Percentiles rank a stretch among this genome's conserved stretches.
Evolutionary conservation across 2,113 vertebrate genomes (phyloP).

Genomic region (Syngnathus typhle): DNA sequence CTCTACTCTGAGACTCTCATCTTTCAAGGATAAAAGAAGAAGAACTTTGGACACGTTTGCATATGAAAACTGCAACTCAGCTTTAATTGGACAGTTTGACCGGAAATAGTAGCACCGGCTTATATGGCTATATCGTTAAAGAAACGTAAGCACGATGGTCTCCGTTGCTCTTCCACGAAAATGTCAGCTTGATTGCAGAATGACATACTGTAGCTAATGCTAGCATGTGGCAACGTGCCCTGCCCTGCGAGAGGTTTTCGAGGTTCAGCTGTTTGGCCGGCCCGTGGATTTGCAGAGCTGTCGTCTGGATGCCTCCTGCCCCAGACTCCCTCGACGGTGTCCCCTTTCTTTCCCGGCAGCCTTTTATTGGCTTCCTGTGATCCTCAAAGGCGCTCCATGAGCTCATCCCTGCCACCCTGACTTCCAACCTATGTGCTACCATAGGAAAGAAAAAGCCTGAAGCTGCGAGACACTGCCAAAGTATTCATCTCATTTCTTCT

Average conservation of each 20-base stretch:
- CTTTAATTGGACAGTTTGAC: not conserved
- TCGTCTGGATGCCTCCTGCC: constrained; percentile 60
- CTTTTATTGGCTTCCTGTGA: constrained; percentile 39
- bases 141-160: constrained; percentile 2
- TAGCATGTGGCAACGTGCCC: constrained; percentile 50
- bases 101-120: constrained; percentile 8
- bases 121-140: not conserved
- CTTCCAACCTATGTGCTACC: constrained; percentile 1
- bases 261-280: constrained; percentile 52
- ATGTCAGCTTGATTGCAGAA: constrained; percentile 29
- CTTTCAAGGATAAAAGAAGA: constrained; percentile 31
- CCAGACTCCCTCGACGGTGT: constrained; percentile 56
- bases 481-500: constrained; percentile 21
- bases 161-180: constrained; percentile 19
- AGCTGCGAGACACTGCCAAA: constrained; percentile 3
- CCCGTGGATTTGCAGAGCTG: constrained; percentile 51
- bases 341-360: constrained; percentile 27
- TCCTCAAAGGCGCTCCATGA: constrained; percentile 21
- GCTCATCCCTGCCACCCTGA: constrained; percentile 9
- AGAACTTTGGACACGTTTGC: constrained; percentile 28
- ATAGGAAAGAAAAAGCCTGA: constrained; percentile 9
- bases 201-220: constrained; percentile 38
- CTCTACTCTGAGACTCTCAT: constrained; percentile 43
- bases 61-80: constrained; percentile 1
- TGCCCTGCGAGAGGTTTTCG: constrained; percentile 43